Evolutionary conservation across 2,888 invertebrate species (phyloP).

Genomic region (Drosophila mettleri): DNA sequence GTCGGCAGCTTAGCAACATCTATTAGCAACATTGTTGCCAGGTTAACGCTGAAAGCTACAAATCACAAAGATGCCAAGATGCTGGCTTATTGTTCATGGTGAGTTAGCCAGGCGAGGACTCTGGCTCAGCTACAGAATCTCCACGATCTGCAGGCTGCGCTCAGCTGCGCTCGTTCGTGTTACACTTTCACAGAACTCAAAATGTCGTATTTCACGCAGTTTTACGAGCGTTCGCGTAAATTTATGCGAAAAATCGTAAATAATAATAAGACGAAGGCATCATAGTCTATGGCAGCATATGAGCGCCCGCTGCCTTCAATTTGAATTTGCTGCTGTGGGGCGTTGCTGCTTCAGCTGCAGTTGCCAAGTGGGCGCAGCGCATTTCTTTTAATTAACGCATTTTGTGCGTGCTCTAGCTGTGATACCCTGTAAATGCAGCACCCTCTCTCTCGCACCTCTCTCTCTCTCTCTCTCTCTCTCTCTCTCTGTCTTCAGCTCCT

Average conservation of each 20-base stretch:
- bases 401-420: slow-evolving; percentile 74
- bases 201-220: slow-evolving; percentile 78
- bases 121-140: no score
- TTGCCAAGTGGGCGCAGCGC: slow-evolving; percentile 76
- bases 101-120: no score
- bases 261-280: slow-evolving; percentile 71
- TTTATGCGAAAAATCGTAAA: slow-evolving; percentile 80
- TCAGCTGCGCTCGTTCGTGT: slow-evolving; percentile 48
- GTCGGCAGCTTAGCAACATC: slow-evolving; percentile 59
- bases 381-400: slow-evolving; percentile 79
- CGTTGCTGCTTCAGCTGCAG: slow-evolving; percentile 40
- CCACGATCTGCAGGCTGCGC: no score
- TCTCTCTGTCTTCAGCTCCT: no score
- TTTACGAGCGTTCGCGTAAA: slow-evolving; percentile 79
- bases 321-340: slow-evolving; percentile 59
- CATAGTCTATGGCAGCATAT: slow-evolving; percentile 46
- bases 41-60: slow-evolving; percentile 71
- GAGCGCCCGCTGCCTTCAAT: slow-evolving; percentile 21
- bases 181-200: slow-evolving; percentile 81
- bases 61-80: slow-evolving; percentile 67
- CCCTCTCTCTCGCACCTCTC: no score
- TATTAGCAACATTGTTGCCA: slow-evolving; percentile 77
- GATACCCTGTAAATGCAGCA: slow-evolving; percentile 11
- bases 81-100: slow-evolving; percentile 74
- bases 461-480: no score